A percentile compares a stretch with the other conserved stretches of the same genome.
These are phyloP conservation scores for Graphium colonna DNA, from an alignment of 2,888 invertebrate species.

Conservation along the genomic window DNA sequence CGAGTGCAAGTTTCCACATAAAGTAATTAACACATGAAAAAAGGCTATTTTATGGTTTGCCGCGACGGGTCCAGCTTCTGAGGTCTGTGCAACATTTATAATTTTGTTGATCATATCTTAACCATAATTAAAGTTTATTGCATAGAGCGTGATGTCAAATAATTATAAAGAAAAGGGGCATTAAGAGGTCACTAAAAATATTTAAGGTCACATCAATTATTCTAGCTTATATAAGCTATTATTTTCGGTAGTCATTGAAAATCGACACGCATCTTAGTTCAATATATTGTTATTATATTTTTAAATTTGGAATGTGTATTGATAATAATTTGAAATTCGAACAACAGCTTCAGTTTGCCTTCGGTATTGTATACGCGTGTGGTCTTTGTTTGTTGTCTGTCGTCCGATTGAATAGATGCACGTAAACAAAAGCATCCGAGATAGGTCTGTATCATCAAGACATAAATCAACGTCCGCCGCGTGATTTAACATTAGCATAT, in stretches of 20 bases:
- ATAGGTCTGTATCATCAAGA: slow-evolving; percentile 35
- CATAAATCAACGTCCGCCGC: slow-evolving; percentile 32
- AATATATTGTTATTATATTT: neutral
- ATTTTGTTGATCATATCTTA: slow-evolving; percentile 32
- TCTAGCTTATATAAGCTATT: too few relatives aligned
- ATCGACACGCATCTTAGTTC: neutral
- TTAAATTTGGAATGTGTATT: slow-evolving; percentile 2
- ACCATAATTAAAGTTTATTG: slow-evolving; percentile 36
- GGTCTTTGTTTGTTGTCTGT: slow-evolving; percentile 33
- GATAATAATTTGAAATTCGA: too few relatives aligned
- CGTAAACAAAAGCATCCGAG: slow-evolving; percentile 53
- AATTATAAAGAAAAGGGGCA: slow-evolving; percentile 22
- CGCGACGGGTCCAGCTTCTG: neutral
- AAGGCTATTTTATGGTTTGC: slow-evolving; percentile 4
- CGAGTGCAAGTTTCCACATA: slow-evolving; percentile 31
- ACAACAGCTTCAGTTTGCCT: too few relatives aligned
- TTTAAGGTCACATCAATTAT: slow-evolving; percentile 4
- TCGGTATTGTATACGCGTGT: too few relatives aligned
- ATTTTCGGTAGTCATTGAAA: too few relatives aligned
- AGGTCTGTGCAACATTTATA: slow-evolving; percentile 25
- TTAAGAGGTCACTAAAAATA: slow-evolving; percentile 18
- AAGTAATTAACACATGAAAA: slow-evolving; percentile 30
- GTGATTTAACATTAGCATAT: slow-evolving; percentile 26
- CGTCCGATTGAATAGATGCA: slow-evolving; percentile 33
- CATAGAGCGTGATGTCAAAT: slow-evolving; percentile 29